Percentiles rank a stretch among this genome's conserved stretches.
phyloP scores from a whole-genome alignment of 2,113 vertebrate genomes.

The Nanorana parkeri region DNA sequence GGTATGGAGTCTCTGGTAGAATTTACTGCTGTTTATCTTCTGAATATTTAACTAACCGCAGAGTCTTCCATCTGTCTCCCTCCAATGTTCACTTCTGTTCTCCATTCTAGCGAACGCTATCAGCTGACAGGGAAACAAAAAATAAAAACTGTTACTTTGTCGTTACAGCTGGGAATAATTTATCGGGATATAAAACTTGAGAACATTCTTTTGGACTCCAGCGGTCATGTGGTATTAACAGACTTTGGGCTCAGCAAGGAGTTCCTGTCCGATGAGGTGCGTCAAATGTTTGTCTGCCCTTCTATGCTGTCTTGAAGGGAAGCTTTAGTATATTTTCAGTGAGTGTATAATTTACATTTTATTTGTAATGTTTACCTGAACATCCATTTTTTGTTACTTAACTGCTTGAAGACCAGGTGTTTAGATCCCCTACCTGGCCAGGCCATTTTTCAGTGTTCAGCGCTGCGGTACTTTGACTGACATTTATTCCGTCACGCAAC shows the following conservation, averaged over 20 bases:
- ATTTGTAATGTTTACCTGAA: too few species aligned
- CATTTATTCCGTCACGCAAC: too few species aligned
- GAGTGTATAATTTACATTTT: too few species aligned
- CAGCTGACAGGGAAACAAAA: neutral
- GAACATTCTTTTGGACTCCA: conserved; percentile 94
- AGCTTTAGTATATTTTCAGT: neutral
- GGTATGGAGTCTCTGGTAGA: neutral
- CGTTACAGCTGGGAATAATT: conserved; percentile 90
- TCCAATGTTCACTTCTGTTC: neutral
- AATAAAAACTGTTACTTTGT: conserved; percentile 1
- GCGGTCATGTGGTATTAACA: conserved; percentile 94
- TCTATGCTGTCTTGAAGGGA: too few species aligned
- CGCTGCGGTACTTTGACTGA: too few species aligned
- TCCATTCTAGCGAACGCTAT: neutral
- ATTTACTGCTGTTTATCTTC: conserved; percentile 18
- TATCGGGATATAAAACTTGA: conserved; percentile 98
- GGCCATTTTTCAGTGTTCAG: too few species aligned
- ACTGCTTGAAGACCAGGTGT: too few species aligned
- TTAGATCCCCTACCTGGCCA: too few species aligned
- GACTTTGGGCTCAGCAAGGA: conserved; percentile 99
- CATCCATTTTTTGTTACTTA: too few species aligned
- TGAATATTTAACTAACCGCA: neutral
- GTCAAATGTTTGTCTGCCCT: conserved; percentile 29
- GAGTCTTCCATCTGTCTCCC: neutral
- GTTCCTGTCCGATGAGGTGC: conserved; percentile 92